Percentiles rank a stretch among this genome's conserved stretches.
Conservation (phyloP, 92 coral and sea anemone species). For the Blastomussa wellsi region DNA sequence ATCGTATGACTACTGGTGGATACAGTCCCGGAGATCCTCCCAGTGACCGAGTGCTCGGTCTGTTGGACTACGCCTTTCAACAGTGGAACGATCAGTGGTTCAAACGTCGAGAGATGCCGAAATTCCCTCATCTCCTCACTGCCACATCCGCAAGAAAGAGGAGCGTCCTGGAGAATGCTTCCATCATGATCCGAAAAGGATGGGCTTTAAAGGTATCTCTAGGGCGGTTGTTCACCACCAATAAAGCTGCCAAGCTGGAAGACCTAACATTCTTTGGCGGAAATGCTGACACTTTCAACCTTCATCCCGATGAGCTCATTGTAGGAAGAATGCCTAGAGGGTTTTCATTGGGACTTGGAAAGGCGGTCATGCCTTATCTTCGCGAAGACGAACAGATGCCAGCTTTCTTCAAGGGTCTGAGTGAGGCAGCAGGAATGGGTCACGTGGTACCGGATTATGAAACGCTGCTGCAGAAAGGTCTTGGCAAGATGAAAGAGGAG, state of each 20-base stretch:
- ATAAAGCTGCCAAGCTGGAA: constrained; percentile 45
- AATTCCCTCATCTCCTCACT: constrained; percentile 57
- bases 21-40: constrained; percentile 74
- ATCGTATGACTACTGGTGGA: constrained; percentile 82
- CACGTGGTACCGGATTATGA: constrained; percentile 74
- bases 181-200: constrained; percentile 73
- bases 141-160: not conserved
- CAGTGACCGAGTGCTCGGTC: constrained; percentile 63
- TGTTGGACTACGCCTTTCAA: constrained; percentile 64
- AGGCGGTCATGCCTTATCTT: constrained; percentile 77
- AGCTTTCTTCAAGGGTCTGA: constrained; percentile 77
- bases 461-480: constrained; percentile 65
- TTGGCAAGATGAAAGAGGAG: constrained; percentile 54
- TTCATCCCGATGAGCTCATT: constrained; percentile 78
- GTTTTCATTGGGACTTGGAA: constrained; percentile 75
- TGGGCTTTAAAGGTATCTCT: constrained; percentile 64
- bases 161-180: constrained; percentile 26
- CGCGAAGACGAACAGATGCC: constrained; percentile 75
- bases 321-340: constrained; percentile 80
- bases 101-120: constrained; percentile 66
- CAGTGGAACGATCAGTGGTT: constrained; percentile 93
- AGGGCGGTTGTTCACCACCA: constrained; percentile 64
- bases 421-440: constrained; percentile 78
- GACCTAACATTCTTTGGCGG: constrained; percentile 56
- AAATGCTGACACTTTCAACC: constrained; percentile 62